Percentiles rank a stretch among this genome's conserved stretches.
phyloP scores from a whole-genome alignment of 2,888 invertebrate genomes.

The Chironomus tentans region DNA sequence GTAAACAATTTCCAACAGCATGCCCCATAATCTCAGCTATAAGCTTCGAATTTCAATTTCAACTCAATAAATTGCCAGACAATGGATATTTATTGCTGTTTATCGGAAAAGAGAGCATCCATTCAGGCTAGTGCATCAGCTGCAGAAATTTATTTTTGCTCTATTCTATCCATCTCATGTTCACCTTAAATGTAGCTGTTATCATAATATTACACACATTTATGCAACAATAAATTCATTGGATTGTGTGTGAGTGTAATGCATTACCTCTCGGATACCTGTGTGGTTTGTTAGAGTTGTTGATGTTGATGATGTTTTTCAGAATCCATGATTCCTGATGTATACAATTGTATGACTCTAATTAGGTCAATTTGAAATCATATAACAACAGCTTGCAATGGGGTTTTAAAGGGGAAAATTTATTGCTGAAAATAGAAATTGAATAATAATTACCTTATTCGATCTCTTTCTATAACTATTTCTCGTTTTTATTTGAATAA shows the following conservation, averaged over 20 bases:
- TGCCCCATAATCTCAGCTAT: conserved; percentile 12
- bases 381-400: too few relatives aligned
- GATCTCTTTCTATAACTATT: neutral
- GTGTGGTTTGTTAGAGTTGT: too few relatives aligned
- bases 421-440: neutral
- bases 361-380: neutral
- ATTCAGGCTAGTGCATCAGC: neutral
- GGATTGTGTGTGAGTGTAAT: too few relatives aligned
- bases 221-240: too few relatives aligned
- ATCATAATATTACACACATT: too few relatives aligned
- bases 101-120: neutral
- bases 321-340: too few relatives aligned
- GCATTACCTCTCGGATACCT: too few relatives aligned
- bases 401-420: neutral
- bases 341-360: neutral
- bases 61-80: conserved; percentile 12
- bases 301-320: too few relatives aligned
- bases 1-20: conserved; percentile 9
- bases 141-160: neutral
- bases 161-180: too few relatives aligned
- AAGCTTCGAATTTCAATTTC: conserved; percentile 25
- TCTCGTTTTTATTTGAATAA: too few relatives aligned
- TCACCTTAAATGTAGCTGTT: too few relatives aligned
- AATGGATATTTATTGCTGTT: conserved; percentile 22
- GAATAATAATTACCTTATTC: neutral